phyloP scores from a whole-genome alignment of 92 coral and sea anemone species.

The Anthopleura xanthogrammica region DNA sequence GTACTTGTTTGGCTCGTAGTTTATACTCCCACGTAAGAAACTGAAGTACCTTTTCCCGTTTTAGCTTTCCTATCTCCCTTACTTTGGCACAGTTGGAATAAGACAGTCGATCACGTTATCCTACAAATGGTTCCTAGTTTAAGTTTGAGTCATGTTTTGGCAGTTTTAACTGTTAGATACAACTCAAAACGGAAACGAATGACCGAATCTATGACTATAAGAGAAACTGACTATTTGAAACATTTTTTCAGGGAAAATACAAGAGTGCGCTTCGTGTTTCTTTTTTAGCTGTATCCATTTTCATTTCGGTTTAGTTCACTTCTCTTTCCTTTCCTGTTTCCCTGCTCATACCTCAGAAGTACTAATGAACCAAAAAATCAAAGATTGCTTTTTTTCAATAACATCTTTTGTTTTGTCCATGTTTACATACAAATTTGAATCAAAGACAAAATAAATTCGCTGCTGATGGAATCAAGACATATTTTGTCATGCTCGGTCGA shows the following conservation, averaged over 20 bases:
- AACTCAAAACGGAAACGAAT: not conserved
- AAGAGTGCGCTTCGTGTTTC: not conserved
- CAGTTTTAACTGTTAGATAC: not conserved
- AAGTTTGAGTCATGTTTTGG: not conserved
- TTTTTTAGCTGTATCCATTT: not conserved
- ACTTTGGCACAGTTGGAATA: not conserved
- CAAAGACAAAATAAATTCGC: slow-evolving; percentile 1
- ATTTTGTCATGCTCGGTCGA: not conserved
- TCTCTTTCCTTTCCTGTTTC: slow-evolving; percentile 2
- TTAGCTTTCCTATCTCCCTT: not conserved
- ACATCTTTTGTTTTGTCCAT: not conserved
- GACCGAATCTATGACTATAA: not conserved
- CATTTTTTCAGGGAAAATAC: not conserved
- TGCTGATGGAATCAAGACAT: not conserved
- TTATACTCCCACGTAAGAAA: not conserved
- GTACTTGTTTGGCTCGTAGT: too few species aligned
- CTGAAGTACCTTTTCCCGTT: not conserved
- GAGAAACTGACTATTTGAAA: not conserved
- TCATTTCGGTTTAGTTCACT: not conserved
- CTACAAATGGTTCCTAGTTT: not conserved
- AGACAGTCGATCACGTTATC: not conserved
- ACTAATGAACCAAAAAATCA: slow-evolving; percentile 6
- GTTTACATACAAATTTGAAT: not conserved
- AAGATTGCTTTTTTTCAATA: not conserved
- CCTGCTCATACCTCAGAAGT: not conserved